Base-by-base conservation (phyloP, 2,113 vertebrate species). In the Oreochromis spilurus region DNA sequence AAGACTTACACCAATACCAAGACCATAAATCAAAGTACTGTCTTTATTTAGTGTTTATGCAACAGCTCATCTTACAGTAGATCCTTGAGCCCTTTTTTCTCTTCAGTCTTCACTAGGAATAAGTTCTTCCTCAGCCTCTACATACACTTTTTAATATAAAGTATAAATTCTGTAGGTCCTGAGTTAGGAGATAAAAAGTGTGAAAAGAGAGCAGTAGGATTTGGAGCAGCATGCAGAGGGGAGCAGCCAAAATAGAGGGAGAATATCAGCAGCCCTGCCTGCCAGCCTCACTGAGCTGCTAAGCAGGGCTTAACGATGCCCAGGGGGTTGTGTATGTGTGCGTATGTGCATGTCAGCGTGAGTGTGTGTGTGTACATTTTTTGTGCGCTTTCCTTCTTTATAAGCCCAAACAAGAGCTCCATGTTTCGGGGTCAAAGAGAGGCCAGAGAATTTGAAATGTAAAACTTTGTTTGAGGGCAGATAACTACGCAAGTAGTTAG, bases 251-350 rank as follows among this genome's bases (percentile, higher is more conserved):
- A 95, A 94, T 92, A 94, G 92, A 93, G 92, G 91, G 87, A 93
- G 93, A 94, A 93, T 94, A 95, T 94, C 92, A 91, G 93, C 91
- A 81, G 84, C 90, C n/a, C 83, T 91, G 91, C 92, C 92, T 94
- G 94, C 92, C 93, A 94, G 93, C 93, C 92, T 94, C 91, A 90
- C 93, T 94, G 94, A 95, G 95, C 95, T 93, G 94, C 93, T 95
- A 94, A 95, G 94, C 94, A 95, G 93, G 92, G 94, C 94, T 95
- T 95, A 95, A 95, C 93, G 85, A 95, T 91, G 93, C 95, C 93
- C 91, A 84, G 78, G 93, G 95, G 95, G 88, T 86, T 93, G 92
- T 93, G 88, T 92, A 45, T 84, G 84, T 83, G 86, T 88, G 88
- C 67, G 87, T 79, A 75, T 19, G 83, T 79, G 88, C 31, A 24